A percentile compares a stretch with the other conserved stretches of the same genome.
phyloP scores from a whole-genome alignment of 2,888 invertebrate species.

The Masnerella sp. region DNA sequence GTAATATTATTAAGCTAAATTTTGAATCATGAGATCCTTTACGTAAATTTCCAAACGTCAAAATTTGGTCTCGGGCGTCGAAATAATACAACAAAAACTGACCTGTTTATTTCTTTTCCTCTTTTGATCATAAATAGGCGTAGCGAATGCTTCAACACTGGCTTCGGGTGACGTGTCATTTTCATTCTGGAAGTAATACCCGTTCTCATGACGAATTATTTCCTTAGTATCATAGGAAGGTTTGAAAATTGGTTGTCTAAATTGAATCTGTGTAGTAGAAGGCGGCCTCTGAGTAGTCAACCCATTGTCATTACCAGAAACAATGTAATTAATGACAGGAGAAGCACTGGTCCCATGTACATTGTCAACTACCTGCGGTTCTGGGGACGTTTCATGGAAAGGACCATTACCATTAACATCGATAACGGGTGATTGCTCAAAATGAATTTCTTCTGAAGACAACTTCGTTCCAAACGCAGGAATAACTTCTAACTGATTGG shows the following conservation, averaged over 20 bases:
- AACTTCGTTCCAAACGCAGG: constrained; percentile 85
- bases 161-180: constrained; percentile 39
- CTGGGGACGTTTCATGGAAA: not conserved
- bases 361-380: constrained; percentile 22
- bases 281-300: constrained; percentile 18
- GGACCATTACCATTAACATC: constrained; percentile 81
- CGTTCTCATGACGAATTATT: constrained; percentile 43
- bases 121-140: constrained; percentile 30
- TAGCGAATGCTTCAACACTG: constrained; percentile 34
- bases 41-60: no score
- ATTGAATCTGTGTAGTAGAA: constrained; percentile 4
- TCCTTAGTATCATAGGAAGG: constrained; percentile 34
- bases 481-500: constrained; percentile 79
- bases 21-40: no score
- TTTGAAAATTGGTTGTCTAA: constrained; percentile 31
- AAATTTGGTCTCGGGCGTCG: no score
- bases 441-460: constrained; percentile 83
- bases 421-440: constrained; percentile 84
- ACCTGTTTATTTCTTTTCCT: constrained; percentile 45
- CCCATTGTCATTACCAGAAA: constrained; percentile 52
- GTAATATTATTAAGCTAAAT: no score
- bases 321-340: constrained; percentile 61
- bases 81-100: no score
- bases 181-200: constrained; percentile 18
- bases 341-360: constrained; percentile 27